Base-by-base conservation (phyloP, 2,888 invertebrate genomes). In the Diarsia rubi region DNA sequence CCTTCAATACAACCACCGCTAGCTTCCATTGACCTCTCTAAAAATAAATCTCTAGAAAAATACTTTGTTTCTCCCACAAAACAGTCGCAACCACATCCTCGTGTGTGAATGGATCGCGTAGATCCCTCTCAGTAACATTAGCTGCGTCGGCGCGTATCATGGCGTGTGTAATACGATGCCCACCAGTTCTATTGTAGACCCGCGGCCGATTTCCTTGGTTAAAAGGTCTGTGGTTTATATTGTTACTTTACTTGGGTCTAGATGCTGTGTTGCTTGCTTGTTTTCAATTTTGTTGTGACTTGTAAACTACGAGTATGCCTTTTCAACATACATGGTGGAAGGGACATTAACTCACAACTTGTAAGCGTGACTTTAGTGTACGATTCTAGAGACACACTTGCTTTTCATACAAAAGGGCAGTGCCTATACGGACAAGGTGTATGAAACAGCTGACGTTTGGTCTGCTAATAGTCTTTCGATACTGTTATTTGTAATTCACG, bases 61-160 rank as follows among this genome's bases (percentile, higher is more conserved):
- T 45, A 81, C 69, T 72, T 78, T 80, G 71, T 75, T 66, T 77
- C 78, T 82, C 82, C 57, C 63, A 82, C 47, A 81, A 83, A 83
- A 83, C 57, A 70, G 54, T 45, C 37, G 78, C 74, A 69, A 92
- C 92, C 92, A 91, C 92, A 91, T 92, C 91, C 91, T 89, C 84
- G 70, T 81, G 79, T 91, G 91, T 90, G 91, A 92, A 91, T 91
- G 90, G 86, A 75, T 63, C 80, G 64, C 79, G 67, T 71, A 60
- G 78, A 79, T 84, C 87, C 90, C 88, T 92, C 92, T 86, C 92
- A 92, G 92, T 92, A 92, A 92, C 87, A 79, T 80, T 86, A 92
- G 88, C 88, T 76, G 84, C 78, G 83, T 62, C 74, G 69, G 85
- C 82, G 80, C 77, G 83, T 85, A 86, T 87, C 81, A 82, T 82